phyloP scores from a whole-genome alignment of 2,888 invertebrate species.

The Nysson spinosus region DNA sequence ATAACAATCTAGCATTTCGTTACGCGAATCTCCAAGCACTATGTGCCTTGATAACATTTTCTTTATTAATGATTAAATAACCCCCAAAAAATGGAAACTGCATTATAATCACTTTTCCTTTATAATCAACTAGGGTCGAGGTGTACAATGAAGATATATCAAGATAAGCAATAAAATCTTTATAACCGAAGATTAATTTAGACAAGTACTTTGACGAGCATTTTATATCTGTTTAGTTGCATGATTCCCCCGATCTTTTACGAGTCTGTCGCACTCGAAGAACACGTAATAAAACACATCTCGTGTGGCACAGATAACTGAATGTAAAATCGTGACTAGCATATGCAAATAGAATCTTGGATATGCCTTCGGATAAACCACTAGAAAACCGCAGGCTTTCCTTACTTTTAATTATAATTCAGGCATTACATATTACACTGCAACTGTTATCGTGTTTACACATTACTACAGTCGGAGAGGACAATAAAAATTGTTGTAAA shows the following conservation, averaged over 20 bases:
- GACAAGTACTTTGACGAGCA: background rate
- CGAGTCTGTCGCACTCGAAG: background rate
- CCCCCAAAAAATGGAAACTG: too few relatives aligned
- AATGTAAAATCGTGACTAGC: conserved; percentile 15
- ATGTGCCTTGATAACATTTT: too few relatives aligned
- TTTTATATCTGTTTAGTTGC: background rate
- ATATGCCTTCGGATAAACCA: background rate
- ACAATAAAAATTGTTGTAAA: conserved; percentile 15
- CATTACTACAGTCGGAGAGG: background rate
- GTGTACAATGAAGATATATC: too few relatives aligned
- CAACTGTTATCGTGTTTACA: background rate
- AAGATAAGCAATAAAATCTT: too few relatives aligned
- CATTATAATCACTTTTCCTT: too few relatives aligned
- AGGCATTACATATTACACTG: background rate
- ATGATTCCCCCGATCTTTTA: background rate
- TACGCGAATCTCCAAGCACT: too few relatives aligned
- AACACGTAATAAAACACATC: background rate
- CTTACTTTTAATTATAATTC: conserved; percentile 8
- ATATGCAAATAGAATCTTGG: conserved; percentile 19
- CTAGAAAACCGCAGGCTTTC: conserved; percentile 9
- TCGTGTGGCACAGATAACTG: background rate
- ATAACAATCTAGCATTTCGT: too few relatives aligned
- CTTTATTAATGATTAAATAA: too few relatives aligned
- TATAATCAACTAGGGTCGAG: too few relatives aligned
- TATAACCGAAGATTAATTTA: background rate